A percentile compares a stretch with the other conserved stretches of the same genome.
phyloP scores from a whole-genome alignment of 2,888 invertebrate genomes.

The Leptothorax acervorum region DNA sequence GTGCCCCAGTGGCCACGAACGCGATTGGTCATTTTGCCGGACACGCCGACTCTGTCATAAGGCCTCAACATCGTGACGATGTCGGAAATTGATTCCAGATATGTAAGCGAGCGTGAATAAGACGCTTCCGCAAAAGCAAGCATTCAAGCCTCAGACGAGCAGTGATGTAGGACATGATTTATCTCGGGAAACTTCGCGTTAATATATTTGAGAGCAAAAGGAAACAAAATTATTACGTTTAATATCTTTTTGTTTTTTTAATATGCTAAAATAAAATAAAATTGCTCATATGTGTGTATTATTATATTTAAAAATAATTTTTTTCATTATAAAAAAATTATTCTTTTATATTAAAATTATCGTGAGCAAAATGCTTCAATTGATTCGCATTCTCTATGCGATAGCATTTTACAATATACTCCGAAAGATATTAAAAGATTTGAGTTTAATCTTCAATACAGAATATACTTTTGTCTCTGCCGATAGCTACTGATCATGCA shows the following conservation, averaged over 20 bases:
- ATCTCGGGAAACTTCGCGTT: neutral
- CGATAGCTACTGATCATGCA: neutral
- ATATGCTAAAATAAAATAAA: neutral
- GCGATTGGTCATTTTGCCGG: slow-evolving; percentile 46
- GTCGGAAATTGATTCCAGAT: slow-evolving; percentile 50
- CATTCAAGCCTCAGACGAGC: neutral
- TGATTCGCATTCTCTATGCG: neutral
- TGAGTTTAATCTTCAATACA: neutral
- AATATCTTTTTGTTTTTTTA: neutral
- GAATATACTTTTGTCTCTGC: neutral
- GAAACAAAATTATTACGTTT: neutral
- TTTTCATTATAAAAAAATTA: neutral
- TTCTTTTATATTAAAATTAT: neutral
- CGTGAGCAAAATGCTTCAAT: neutral
- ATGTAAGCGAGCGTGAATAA: slow-evolving; percentile 37
- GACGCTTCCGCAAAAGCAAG: slow-evolving; percentile 8
- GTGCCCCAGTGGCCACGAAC: slow-evolving; percentile 43
- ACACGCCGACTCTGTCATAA: slow-evolving; percentile 44
- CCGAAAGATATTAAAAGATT: neutral
- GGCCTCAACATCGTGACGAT: neutral
- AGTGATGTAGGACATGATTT: neutral
- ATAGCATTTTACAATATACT: neutral
- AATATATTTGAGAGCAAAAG: neutral
- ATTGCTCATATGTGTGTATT: no score
- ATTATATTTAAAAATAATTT: neutral